phyloP scores from a whole-genome alignment of 2,888 invertebrate species.

The Rhodophaea formosa region DNA sequence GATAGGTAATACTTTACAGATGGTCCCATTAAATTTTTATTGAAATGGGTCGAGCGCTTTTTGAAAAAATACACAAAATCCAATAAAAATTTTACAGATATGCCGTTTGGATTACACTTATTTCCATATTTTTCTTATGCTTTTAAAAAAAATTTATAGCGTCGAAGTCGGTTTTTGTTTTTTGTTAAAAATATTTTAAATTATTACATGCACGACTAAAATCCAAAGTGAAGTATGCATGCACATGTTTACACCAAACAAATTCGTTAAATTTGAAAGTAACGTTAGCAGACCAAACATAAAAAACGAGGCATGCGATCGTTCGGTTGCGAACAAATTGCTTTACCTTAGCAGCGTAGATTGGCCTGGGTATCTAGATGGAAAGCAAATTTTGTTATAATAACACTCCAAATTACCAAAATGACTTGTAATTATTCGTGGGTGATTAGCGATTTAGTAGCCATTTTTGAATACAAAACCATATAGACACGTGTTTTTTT shows the following conservation, averaged over 20 bases:
- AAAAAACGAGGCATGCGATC: slow-evolving; percentile 32
- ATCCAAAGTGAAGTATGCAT: neutral
- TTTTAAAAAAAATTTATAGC: too few species aligned
- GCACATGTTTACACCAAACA: neutral
- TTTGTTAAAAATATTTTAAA: too few species aligned
- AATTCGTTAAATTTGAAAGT: neutral
- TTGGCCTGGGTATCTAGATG: slow-evolving; percentile 55
- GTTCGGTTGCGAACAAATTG: slow-evolving; percentile 22
- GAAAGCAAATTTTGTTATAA: slow-evolving; percentile 27
- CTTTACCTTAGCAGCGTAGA: slow-evolving; percentile 56
- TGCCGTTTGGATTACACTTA: too few species aligned
- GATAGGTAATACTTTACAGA: too few species aligned
- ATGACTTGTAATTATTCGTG: neutral
- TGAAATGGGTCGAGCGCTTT: too few species aligned
- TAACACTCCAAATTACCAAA: slow-evolving; percentile 16
- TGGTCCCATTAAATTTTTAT: too few species aligned
- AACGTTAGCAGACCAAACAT: slow-evolving; percentile 10
- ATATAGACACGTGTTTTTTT: too few species aligned
- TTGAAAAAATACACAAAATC: too few species aligned
- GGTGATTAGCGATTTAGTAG: neutral
- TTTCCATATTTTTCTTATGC: too few species aligned
- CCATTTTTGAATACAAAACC: too few species aligned
- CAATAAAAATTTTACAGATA: too few species aligned
- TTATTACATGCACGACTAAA: neutral
- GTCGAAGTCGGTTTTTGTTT: too few species aligned